These are phyloP conservation scores for Epinephelus cyanopodus DNA, from an alignment of 2,113 vertebrate species.

Conservation along the genomic window DNA sequence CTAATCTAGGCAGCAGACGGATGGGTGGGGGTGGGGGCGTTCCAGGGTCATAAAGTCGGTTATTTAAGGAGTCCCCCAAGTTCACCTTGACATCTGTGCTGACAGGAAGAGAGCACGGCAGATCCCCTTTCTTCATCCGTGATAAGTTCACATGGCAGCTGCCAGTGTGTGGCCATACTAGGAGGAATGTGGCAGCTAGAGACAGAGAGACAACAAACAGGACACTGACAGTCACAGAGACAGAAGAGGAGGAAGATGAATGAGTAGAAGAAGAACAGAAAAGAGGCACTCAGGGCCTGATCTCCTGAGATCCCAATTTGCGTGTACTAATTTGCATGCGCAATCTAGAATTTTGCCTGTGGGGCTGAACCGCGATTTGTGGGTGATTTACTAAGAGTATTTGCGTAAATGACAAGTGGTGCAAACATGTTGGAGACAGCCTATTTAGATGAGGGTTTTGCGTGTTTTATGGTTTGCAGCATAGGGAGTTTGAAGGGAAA, in stretches of 20 bases:
- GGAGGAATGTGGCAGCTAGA: conserved; percentile 51
- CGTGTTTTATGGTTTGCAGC: too few species aligned
- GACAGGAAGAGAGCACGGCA: conserved; percentile 82
- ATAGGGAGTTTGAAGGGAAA: too few species aligned
- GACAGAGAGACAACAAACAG: neutral
- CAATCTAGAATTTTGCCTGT: too few species aligned
- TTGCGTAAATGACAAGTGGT: too few species aligned
- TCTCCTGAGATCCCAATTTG: too few species aligned
- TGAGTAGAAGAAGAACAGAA: neutral
- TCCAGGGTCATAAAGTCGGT: conserved; percentile 60
- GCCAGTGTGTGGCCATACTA: conserved; percentile 75
- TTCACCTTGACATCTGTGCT: conserved; percentile 86
- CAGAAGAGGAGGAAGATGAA: neutral
- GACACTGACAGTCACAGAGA: conserved; percentile 17
- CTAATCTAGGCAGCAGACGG: conserved; percentile 72
- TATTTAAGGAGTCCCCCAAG: conserved; percentile 84
- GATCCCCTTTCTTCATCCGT: conserved; percentile 81
- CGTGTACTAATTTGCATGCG: too few species aligned
- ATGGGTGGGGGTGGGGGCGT: conserved; percentile 28
- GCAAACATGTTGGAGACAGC: too few species aligned
- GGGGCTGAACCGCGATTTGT: too few species aligned
- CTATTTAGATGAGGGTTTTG: too few species aligned
- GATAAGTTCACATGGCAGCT: conserved; percentile 83
- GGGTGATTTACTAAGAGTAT: too few species aligned
- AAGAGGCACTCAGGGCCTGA: neutral